Evolutionary conservation across 1,140 invertebrate species (phyloP).

Genomic region (Caenorhabditis tropicalis): DNA sequence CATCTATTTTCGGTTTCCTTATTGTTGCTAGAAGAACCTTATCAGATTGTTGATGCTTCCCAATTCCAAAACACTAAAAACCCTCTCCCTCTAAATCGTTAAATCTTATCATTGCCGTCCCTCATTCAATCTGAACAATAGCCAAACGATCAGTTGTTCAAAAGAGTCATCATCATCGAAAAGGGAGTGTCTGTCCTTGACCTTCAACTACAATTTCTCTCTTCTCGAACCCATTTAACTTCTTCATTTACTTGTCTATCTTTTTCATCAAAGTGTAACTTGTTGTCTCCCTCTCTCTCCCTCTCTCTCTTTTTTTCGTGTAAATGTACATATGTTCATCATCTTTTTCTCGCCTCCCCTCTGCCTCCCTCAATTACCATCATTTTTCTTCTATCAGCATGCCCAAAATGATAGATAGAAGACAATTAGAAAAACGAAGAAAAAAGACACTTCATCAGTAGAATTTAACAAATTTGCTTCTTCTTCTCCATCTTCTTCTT

Average conservation of each 20-base stretch:
- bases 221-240: neutral
- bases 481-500: neutral
- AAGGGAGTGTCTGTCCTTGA: conserved; percentile 4
- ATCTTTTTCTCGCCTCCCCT: neutral
- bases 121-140: no score
- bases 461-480: conserved; percentile 32
- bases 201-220: neutral
- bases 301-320: neutral
- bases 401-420: neutral
- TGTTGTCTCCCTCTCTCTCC: neutral
- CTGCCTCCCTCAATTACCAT: neutral
- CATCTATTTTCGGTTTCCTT: no score
- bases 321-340: conserved; percentile 17
- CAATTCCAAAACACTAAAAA: no score
- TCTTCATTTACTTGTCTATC: neutral
- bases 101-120: no score
- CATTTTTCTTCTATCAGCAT: neutral
- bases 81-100: no score
- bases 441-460: neutral
- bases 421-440: no score
- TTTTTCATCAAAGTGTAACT: neutral
- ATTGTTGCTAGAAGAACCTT: no score
- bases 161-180: neutral
- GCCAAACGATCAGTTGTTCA: neutral
- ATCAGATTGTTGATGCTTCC: no score